A percentile compares a stretch with the other conserved stretches of the same genome.
Conservation (phyloP, 2,113 vertebrate genomes). For the Carassius carassius region DNA sequence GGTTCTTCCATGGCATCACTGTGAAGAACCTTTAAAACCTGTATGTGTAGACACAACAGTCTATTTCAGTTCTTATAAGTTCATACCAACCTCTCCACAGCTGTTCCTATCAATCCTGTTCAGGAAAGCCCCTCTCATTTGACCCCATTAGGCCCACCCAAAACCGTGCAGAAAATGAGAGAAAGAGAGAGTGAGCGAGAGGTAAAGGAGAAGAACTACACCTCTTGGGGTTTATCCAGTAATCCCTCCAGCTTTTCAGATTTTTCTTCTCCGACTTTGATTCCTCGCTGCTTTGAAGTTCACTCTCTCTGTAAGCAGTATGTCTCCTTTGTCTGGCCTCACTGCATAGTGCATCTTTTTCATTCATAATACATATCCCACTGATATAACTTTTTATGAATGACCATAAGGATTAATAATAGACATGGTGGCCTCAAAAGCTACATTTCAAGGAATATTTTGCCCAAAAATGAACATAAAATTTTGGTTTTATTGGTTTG, state of each 20-base stretch:
- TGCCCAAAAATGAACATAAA: neutral
- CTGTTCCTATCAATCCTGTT: slow-evolving; percentile 49
- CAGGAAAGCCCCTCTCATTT: slow-evolving; percentile 25
- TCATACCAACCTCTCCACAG: slow-evolving; percentile 27
- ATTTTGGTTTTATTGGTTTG: neutral
- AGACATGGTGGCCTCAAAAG: slow-evolving; percentile 4
- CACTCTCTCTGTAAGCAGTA: slow-evolving; percentile 4
- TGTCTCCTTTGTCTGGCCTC: slow-evolving; percentile 29
- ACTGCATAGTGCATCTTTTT: slow-evolving; percentile 8
- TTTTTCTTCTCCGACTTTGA: slow-evolving; percentile 30
- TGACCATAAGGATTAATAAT: neutral
- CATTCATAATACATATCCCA: slow-evolving; percentile 3
- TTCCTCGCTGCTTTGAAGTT: slow-evolving; percentile 33
- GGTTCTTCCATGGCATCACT: too few relatives aligned
- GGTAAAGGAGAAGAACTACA: neutral
- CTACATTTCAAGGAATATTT: neutral
- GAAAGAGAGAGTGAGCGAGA: neutral
- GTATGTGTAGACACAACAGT: neutral
- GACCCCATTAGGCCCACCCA: slow-evolving; percentile 35
- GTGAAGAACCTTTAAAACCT: too few relatives aligned
- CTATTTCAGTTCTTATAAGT: neutral
- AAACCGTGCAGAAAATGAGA: neutral
- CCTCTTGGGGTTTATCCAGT: slow-evolving; percentile 14
- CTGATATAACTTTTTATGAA: neutral
- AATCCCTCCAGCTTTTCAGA: slow-evolving; percentile 9